Conservation (phyloP, 2,888 invertebrate genomes). For the Nineta flava region DNA sequence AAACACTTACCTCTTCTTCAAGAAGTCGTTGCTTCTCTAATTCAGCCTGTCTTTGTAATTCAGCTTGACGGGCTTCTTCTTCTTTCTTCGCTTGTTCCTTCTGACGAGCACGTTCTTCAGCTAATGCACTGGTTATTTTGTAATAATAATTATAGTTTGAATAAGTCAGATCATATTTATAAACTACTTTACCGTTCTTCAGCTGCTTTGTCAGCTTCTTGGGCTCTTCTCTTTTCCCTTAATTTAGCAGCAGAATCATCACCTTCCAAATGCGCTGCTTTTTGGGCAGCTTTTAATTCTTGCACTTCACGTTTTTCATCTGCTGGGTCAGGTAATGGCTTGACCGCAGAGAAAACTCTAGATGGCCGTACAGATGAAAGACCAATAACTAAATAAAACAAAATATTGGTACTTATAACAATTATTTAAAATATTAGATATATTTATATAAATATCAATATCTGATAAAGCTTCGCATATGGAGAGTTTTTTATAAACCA, state of each 20-base stretch:
- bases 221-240: constrained; percentile 37
- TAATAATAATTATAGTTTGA: constrained; percentile 4
- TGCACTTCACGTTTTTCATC: constrained; percentile 35
- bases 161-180: background rate
- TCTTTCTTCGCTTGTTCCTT: constrained; percentile 35
- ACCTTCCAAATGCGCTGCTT: constrained; percentile 24
- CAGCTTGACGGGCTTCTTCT: constrained; percentile 32
- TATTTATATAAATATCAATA: background rate
- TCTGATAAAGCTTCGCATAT: background rate
- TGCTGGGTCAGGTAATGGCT: constrained; percentile 39
- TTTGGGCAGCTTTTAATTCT: constrained; percentile 43
- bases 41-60: constrained; percentile 31
- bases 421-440: too few species aligned
- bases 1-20: constrained; percentile 24
- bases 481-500: constrained; percentile 3
- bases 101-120: constrained; percentile 38
- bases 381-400: constrained; percentile 7
- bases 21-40: constrained; percentile 29
- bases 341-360: constrained; percentile 46
- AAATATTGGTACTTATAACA: background rate
- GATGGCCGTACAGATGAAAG: constrained; percentile 52
- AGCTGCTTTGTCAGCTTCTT: constrained; percentile 45
- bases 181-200: constrained; percentile 37
- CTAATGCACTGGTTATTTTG: constrained; percentile 29
- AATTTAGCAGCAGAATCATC: constrained; percentile 31